Base-by-base conservation (phyloP, 2,888 invertebrate genomes). In the Nebria brevicollis region DNA sequence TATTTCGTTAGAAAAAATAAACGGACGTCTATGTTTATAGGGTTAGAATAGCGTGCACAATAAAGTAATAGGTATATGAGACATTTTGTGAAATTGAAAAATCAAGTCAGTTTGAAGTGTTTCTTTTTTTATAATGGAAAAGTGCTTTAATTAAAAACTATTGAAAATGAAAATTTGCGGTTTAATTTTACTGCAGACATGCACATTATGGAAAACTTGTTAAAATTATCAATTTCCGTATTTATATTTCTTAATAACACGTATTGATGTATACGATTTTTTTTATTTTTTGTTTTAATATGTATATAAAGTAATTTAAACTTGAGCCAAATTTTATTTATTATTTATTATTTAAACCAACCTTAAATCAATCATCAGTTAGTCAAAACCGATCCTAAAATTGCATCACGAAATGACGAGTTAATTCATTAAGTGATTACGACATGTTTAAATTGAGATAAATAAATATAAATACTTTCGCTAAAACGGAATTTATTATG, bases 51-150 rank as follows among this genome's bases (percentile, higher is more conserved):
- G 70, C 70, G 70, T 70, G 70, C 10, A 20, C 10, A 70, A 2
- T 6, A 25, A 26, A 15, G 8, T 68, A 68, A n/a, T 68, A 34
- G 34, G 34, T 34, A 54, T 54, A 68, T 68, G 25, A 4, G 70
- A 70, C 70, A 70, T 70, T 70, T 70, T 70, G 26, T 70, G 70
- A 70, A 70, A 70, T 70, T 70, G 70, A 70, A 70, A 54, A 70
- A 70, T 70, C 25, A 70, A 70, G 34, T 26, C 70, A 34, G 7
- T 11, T 13, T 54, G 54, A 54, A 70, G 70, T 70, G 70, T 20
- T 25, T 70, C n/a, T 70, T 70, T 15, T 26, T 11, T 70, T 70
- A 20, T 70, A 70, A 70, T 20, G 34, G 25, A 70, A 70, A 70
- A 20, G 10, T 26, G 34, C 1, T 25, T 20, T 20, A 70, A 70